A percentile compares a stretch with the other conserved stretches of the same genome.
Evolutionary conservation across 2,113 vertebrate genomes (phyloP).

Genomic region (Poicephalus meyeri): DNA sequence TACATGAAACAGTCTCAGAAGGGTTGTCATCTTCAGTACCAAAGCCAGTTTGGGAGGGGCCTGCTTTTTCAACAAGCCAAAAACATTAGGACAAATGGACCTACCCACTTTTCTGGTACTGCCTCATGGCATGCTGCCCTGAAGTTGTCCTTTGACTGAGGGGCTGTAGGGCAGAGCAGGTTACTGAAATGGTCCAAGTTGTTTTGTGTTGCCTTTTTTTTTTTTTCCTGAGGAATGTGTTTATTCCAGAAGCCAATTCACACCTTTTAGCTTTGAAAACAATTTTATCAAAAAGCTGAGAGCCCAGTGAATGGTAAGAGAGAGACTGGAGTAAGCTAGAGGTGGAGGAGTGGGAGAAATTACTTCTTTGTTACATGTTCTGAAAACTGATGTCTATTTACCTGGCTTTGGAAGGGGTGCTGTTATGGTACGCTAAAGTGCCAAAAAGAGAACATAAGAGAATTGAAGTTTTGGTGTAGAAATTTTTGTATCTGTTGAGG

Average conservation of each 20-base stretch:
- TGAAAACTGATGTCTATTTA: not conserved
- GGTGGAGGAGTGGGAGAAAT: not conserved
- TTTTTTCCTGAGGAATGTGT: not conserved
- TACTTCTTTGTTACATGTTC: not conserved
- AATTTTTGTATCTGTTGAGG: accelerated
- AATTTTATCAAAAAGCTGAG: not conserved
- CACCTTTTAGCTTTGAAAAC: not conserved
- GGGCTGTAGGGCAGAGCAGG: not conserved
- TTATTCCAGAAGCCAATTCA: not conserved
- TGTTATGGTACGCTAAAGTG: not conserved
- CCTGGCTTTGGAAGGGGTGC: not conserved
- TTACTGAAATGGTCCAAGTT: not conserved
- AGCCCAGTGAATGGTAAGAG: not conserved
- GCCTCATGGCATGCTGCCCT: accelerated
- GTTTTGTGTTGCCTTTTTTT: not conserved
- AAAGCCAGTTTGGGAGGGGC: not conserved
- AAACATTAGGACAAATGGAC: not conserved
- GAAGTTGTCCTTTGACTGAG: not conserved
- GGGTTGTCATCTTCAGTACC: not conserved
- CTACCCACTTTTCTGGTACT: not conserved
- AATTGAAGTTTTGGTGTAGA: not conserved
- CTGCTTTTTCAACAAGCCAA: not conserved
- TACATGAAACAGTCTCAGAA: not conserved
- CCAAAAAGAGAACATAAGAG: not conserved
- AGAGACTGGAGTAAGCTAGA: not conserved